phyloP scores from a whole-genome alignment of 2,888 invertebrate genomes.

The Cephus sareptanus region DNA sequence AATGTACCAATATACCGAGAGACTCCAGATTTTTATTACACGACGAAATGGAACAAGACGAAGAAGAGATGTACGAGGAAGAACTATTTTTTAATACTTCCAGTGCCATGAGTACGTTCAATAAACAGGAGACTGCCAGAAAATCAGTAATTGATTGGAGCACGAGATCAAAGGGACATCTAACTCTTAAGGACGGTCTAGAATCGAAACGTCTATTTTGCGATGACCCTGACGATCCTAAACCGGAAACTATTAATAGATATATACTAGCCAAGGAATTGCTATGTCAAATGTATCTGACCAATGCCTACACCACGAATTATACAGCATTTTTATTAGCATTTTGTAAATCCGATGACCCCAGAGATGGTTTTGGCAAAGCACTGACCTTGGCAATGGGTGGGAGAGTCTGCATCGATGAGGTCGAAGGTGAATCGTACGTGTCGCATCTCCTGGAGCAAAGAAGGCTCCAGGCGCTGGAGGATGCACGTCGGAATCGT shows the following conservation, averaged over 20 bases:
- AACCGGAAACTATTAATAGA: conserved; percentile 51
- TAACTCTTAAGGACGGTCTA: not conserved
- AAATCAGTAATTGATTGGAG: conserved; percentile 45
- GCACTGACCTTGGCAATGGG: conserved; percentile 72
- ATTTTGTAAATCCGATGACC: conserved; percentile 72
- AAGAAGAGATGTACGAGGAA: conserved; percentile 17
- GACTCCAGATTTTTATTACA: conserved; percentile 8
- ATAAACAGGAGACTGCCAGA: not conserved
- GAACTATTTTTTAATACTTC: not conserved
- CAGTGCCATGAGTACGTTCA: not conserved
- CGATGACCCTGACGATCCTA: conserved; percentile 1
- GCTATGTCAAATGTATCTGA: conserved; percentile 70
- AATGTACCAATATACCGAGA: conserved; percentile 27
- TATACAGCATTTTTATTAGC: conserved; percentile 74
- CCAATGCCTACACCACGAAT: conserved; percentile 67
- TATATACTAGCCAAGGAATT: conserved; percentile 69
- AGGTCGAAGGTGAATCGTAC: conserved; percentile 68
- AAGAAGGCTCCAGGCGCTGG: conserved; percentile 12
- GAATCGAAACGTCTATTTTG: not conserved
- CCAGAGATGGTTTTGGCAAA: conserved; percentile 70
- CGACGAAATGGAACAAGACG: conserved; percentile 9
- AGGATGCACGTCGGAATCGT: conserved; percentile 7
- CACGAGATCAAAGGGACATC: conserved; percentile 57
- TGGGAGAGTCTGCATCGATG: conserved; percentile 67
- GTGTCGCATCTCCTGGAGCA: conserved; percentile 63